phyloP scores from a whole-genome alignment of 2,797 vertebrate species.

The Fringilla coelebs region DNA sequence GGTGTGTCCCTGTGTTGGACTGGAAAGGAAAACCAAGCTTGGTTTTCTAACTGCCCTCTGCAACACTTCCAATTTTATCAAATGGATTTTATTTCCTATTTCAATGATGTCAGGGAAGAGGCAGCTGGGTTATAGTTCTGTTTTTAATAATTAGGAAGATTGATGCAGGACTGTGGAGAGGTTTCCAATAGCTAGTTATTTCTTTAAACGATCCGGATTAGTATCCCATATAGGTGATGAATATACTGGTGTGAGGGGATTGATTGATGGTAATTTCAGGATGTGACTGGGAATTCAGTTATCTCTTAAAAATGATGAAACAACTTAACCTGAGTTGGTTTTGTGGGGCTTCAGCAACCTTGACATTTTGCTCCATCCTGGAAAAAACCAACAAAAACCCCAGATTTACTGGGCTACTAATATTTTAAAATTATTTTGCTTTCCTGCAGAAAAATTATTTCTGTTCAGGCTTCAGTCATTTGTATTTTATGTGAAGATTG shows the following conservation, averaged over 20 bases:
- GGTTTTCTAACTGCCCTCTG: neutral
- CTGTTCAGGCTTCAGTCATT: neutral
- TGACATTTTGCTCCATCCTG: neutral
- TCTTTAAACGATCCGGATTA: neutral
- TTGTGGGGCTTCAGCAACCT: neutral
- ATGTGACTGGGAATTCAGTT: neutral
- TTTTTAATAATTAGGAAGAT: neutral
- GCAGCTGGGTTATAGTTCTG: neutral
- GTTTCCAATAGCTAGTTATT: neutral
- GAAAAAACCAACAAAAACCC: neutral
- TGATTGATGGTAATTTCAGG: neutral
- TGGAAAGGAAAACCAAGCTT: neutral
- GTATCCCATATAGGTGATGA: neutral
- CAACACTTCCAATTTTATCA: neutral
- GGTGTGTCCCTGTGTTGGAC: accelerated
- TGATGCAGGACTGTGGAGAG: neutral
- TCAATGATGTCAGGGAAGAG: neutral
- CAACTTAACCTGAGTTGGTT: neutral
- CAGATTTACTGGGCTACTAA: neutral
- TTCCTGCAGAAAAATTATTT: neutral
- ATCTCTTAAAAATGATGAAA: neutral
- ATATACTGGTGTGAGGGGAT: neutral
- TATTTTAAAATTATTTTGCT: neutral
- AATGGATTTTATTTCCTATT: neutral
- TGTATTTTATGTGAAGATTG: neutral